Base-by-base conservation (phyloP, 1,140 invertebrate species). In the Listronotus oregonensis region DNA sequence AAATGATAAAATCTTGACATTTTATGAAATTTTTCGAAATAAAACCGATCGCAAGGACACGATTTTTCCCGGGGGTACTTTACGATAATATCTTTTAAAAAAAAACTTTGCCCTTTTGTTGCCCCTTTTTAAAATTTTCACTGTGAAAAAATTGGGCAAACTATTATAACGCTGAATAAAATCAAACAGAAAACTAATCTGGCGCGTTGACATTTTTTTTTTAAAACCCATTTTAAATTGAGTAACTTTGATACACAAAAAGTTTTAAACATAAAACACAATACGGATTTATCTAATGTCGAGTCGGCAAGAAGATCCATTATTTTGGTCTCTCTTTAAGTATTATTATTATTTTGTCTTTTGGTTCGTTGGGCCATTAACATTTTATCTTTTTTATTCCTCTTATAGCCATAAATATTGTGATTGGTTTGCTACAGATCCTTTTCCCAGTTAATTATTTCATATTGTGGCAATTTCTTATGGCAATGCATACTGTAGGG, bases 101-200 rank as follows among this genome's bases (percentile, higher is more conserved):
- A 44, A 39, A 57, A 57, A 57, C 55, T 57, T 57, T 44, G 21
- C 37, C 18, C 44, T 49, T 43, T 32, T 59, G 47, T 59, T 59
- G 56, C 44, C 43, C 47, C 47, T 59, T 59, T 50, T 57, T 18
- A 57, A 57, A n/a, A 57, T 57, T 57, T 57, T 44, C 55, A 34
- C 55, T 43, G 12, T 15, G 27, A 39, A 44, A 40, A 57, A 39
- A 57, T 57, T 44, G 44, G 27, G 55, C 55, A 31, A 27, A 57
- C 55, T 40, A 57, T 57, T 57, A 39, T 43, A 57, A 57, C 14
- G 15, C 34, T 15, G 12, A 21, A 50, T 50, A 50, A 50, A 50
- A 50, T 50, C 47, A 21, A 50, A 18, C 15, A 12, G 21, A 10
- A 27, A 50, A 31, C 10, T 50, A 18, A 50, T 50, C 47, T 50